Evolutionary conservation across 2,888 invertebrate species (phyloP).

Genomic region (Thymelicus sylvestris): DNA sequence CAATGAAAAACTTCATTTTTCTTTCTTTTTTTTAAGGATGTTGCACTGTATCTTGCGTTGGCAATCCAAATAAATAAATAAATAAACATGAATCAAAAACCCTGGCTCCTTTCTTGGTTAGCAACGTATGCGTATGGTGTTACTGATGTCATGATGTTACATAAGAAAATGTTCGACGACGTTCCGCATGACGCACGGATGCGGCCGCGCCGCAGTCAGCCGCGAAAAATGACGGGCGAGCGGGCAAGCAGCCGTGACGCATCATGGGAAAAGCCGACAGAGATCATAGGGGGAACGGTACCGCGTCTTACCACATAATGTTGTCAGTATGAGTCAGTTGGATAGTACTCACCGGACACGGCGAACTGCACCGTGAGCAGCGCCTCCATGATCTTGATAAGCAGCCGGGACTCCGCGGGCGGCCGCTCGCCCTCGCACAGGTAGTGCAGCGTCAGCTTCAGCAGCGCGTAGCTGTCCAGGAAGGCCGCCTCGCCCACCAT

Average conservation of each 20-base stretch:
- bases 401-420: constrained; percentile 57
- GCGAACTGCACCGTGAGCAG: constrained; percentile 75
- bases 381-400: constrained; percentile 71
- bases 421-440: constrained; percentile 54
- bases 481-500: constrained; percentile 68
- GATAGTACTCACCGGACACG: constrained; percentile 64
- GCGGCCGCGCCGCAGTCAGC: constrained; percentile 11
- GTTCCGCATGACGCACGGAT: constrained; percentile 4
- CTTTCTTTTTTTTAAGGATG: too few species aligned
- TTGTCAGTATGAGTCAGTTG: too few species aligned
- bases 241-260: not conserved
- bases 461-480: constrained; percentile 66
- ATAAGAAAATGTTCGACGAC: not conserved
- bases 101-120: too few species aligned
- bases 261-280: not conserved
- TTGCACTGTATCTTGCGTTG: too few species aligned
- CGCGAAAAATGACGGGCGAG: constrained; percentile 11
- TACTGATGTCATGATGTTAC: too few species aligned
- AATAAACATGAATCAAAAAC: too few species aligned
- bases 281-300: not conserved
- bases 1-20: too few species aligned
- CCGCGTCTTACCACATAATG: too few species aligned
- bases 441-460: constrained; percentile 64
- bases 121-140: too few species aligned
- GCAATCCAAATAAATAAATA: too few species aligned